Percentiles rank a stretch among this genome's conserved stretches.
phyloP scores from a whole-genome alignment of 2,888 invertebrate genomes.

The Andrena fulva region DNA sequence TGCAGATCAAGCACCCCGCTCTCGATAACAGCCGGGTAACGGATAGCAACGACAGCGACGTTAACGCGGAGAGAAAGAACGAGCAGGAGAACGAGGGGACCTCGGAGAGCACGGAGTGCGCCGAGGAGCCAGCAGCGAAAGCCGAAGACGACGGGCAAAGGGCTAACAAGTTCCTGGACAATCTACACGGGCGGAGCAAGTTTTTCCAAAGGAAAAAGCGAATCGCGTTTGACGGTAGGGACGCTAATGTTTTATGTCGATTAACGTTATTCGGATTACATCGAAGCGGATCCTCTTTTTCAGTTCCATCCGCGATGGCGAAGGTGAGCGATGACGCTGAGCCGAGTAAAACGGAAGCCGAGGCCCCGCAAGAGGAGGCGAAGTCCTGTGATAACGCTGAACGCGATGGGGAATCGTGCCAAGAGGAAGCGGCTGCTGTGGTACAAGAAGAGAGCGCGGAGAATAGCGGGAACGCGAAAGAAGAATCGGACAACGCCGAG shows the following conservation, averaged over 20 bases:
- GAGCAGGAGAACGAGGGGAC: slow-evolving; percentile 25
- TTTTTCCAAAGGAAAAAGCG: slow-evolving; percentile 86
- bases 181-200: slow-evolving; percentile 82
- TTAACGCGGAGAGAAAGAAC: slow-evolving; percentile 35
- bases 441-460: slow-evolving; percentile 33
- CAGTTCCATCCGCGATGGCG: slow-evolving; percentile 52
- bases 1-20: slow-evolving; percentile 17
- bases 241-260: not conserved
- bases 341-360: slow-evolving; percentile 37
- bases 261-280: not conserved
- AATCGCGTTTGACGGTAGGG: slow-evolving; percentile 84
- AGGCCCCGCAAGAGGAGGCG: slow-evolving; percentile 16
- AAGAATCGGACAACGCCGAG: slow-evolving; percentile 34
- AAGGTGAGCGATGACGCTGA: slow-evolving; percentile 47
- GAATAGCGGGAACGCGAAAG: not conserved
- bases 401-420: not conserved
- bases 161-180: slow-evolving; percentile 80
- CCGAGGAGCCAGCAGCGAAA: slow-evolving; percentile 41
- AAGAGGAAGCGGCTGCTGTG: slow-evolving; percentile 23
- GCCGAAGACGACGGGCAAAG: slow-evolving; percentile 69
- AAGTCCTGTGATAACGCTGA: slow-evolving; percentile 10
- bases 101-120: slow-evolving; percentile 20
- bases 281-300: slow-evolving; percentile 10
- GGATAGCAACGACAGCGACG: slow-evolving; percentile 28
- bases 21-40: not conserved